Evolutionary conservation across 2,113 vertebrate species (phyloP).

Genomic region (Andinoacara biseriatus): DNA sequence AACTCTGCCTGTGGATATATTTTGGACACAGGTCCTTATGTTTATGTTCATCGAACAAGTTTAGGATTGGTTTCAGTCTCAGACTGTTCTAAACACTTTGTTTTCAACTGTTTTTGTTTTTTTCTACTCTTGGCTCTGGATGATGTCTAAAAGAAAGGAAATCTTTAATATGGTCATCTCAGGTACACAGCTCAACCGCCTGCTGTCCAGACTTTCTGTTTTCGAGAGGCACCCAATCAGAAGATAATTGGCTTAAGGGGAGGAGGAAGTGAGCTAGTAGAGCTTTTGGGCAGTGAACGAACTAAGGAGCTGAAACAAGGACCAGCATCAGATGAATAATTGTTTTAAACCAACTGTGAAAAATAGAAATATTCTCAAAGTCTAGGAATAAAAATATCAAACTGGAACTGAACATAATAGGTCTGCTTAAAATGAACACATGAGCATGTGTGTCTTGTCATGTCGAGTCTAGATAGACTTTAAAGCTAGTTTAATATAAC

Average conservation of each 20-base stretch:
- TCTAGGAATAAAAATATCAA: neutral
- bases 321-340: neutral
- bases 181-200: too few relatives aligned
- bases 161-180: neutral
- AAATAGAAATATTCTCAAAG: neutral
- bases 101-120: neutral
- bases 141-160: neutral
- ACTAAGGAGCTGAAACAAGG: neutral
- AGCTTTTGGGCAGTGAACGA: neutral
- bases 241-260: neutral
- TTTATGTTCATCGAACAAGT: neutral
- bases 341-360: neutral
- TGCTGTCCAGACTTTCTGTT: neutral
- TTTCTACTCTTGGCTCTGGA: neutral
- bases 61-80: neutral
- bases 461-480: neutral
- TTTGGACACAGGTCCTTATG: neutral
- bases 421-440: neutral
- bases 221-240: neutral
- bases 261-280: neutral
- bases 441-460: neutral
- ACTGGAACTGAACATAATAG: neutral
- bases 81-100: neutral
- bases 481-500: neutral
- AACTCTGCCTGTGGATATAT: neutral